Percentiles rank a stretch among this genome's conserved stretches.
Conservation (phyloP, 1,140 invertebrate species). For the Drosophila orosa region DNA sequence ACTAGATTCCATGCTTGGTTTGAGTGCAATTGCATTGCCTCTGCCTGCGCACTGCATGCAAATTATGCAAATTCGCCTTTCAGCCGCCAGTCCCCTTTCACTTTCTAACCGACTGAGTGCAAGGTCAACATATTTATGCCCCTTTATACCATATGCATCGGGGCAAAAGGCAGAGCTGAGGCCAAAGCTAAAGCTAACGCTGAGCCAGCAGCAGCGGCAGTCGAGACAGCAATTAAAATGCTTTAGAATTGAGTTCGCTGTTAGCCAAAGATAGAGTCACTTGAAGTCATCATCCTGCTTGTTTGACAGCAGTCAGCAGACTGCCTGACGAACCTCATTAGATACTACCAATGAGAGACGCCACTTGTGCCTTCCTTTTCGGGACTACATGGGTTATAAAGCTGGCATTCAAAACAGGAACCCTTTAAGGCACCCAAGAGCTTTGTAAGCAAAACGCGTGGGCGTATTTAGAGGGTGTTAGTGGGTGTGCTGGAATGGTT, state of each 20-base stretch:
- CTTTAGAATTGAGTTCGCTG: constrained; percentile 48
- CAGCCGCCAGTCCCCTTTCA: constrained; percentile 50
- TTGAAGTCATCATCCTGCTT: constrained; percentile 31
- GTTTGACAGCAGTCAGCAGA: constrained; percentile 43
- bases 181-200: constrained; percentile 10
- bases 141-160: constrained; percentile 24
- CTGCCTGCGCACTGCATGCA: constrained; percentile 41
- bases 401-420: constrained; percentile 1
- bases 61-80: constrained; percentile 73
- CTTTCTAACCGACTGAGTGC: constrained; percentile 67
- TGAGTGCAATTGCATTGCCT: constrained; percentile 42
- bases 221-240: constrained; percentile 64
- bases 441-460: constrained; percentile 23
- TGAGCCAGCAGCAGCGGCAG: constrained; percentile 4
- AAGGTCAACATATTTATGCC: constrained; percentile 73
- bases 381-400: not conserved
- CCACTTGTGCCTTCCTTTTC: constrained; percentile 22
- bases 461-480: too few species aligned
- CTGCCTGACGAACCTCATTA: constrained; percentile 42
- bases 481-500: not conserved
- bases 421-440: constrained; percentile 18
- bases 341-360: constrained; percentile 18
- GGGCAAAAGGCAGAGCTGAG: constrained; percentile 3
- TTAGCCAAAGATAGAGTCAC: constrained; percentile 58
- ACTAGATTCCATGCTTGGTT: constrained; percentile 57